A percentile compares a stretch with the other conserved stretches of the same genome.
phyloP scores from a whole-genome alignment of 2,797 vertebrate species.

The Agapornis canus region DNA sequence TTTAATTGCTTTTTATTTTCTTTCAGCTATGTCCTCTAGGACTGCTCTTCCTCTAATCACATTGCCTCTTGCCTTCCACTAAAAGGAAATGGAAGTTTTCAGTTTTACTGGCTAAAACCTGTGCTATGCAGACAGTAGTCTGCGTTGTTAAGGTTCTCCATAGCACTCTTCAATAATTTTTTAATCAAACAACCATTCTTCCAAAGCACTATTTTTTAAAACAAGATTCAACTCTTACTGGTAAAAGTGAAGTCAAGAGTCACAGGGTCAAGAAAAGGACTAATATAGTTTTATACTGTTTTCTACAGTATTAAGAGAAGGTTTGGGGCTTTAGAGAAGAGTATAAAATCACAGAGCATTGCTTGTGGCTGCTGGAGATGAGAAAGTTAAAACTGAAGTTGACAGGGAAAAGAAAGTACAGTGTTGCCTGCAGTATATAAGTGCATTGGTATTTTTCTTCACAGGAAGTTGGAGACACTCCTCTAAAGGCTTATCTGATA shows the following conservation, averaged over 20 bases:
- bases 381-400: conserved; percentile 37
- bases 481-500: conserved; percentile 46
- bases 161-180: background rate
- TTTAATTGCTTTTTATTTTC: background rate
- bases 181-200: background rate
- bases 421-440: conserved; percentile 2
- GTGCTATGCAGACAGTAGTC: background rate
- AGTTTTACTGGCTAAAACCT: background rate
- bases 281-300: conserved; percentile 16
- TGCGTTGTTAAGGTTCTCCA: background rate
- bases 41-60: background rate
- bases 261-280: background rate
- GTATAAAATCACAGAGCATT: background rate
- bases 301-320: background rate
- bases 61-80: background rate
- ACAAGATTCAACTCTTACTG: background rate
- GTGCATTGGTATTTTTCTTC: conserved; percentile 19
- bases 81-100: no score
- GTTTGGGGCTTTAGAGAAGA: background rate
- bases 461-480: background rate
- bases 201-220: background rate
- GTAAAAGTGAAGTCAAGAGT: background rate
- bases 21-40: background rate
- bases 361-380: conserved; percentile 8
- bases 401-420: background rate